phyloP scores from a whole-genome alignment of 2,113 vertebrate species.

The Python bivittatus region DNA sequence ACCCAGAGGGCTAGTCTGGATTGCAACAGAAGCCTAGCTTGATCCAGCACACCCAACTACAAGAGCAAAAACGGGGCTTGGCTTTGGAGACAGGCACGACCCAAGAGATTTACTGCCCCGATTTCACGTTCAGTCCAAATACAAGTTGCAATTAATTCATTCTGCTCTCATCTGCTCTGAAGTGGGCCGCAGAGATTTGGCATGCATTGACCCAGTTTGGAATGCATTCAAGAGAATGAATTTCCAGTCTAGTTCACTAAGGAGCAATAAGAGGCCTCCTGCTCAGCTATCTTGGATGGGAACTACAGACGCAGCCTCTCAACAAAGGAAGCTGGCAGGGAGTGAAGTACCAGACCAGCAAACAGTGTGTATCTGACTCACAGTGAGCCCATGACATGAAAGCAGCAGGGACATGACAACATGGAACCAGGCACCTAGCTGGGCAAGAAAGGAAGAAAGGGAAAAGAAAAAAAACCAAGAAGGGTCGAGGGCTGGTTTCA shows the following conservation, averaged over 20 bases:
- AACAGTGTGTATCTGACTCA: slow-evolving; percentile 24
- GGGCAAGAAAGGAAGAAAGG: neutral
- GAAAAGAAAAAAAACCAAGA: neutral
- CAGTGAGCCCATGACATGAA: neutral
- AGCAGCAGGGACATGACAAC: neutral
- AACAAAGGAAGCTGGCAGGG: neutral
- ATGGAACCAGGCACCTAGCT: neutral
- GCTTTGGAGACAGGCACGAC: neutral
- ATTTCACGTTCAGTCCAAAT: neutral
- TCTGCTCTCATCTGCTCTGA: neutral
- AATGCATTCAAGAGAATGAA: slow-evolving; percentile 6
- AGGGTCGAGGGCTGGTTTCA: neutral
- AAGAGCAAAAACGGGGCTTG: neutral
- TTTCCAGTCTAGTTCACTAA: neutral
- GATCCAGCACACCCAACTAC: slow-evolving; percentile 7
- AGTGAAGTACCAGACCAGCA: neutral
- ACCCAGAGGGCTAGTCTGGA: neutral
- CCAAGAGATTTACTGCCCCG: neutral
- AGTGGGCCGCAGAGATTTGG: neutral
- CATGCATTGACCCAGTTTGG: slow-evolving; percentile 15
- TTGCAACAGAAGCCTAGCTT: neutral
- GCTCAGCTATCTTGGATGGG: slow-evolving; percentile 46
- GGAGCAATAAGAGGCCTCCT: slow-evolving; percentile 23
- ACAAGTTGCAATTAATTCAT: neutral
- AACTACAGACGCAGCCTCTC: neutral